A percentile compares a stretch with the other conserved stretches of the same genome.
phyloP scores from a whole-genome alignment of 2,888 invertebrate species.

The Agrochola circellaris region DNA sequence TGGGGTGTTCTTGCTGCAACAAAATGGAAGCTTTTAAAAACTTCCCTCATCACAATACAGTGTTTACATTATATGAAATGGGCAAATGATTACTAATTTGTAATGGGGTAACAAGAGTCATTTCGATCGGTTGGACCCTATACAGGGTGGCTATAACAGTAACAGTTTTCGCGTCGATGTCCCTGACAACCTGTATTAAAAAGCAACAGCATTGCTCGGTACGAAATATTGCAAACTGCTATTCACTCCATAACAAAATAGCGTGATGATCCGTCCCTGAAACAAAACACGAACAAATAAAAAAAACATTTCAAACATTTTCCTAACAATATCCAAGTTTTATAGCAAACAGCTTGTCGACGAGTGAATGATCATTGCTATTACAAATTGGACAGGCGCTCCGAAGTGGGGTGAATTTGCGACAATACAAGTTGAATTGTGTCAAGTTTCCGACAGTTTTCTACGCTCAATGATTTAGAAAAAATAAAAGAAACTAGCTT shows the following conservation, averaged over 20 bases:
- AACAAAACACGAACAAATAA: conserved; percentile 37
- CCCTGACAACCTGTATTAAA: too few relatives aligned
- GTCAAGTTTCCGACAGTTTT: conserved; percentile 56
- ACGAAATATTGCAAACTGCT: background rate
- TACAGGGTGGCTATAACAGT: too few relatives aligned
- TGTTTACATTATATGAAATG: too few relatives aligned
- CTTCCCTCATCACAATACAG: background rate
- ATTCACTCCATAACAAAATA: background rate
- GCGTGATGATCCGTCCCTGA: conserved; percentile 6
- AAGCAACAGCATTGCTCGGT: background rate
- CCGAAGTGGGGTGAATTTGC: conserved; percentile 51
- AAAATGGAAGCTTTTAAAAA: background rate
- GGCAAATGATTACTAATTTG: background rate
- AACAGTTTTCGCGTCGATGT: too few relatives aligned
- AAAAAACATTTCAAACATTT: conserved; percentile 47
- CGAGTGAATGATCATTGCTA: conserved; percentile 66
- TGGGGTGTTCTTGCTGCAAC: background rate
- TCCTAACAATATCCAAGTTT: conserved; percentile 54
- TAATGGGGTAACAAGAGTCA: background rate
- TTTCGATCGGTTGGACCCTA: background rate
- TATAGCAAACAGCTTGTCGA: conserved; percentile 61
- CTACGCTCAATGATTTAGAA: conserved; percentile 52
- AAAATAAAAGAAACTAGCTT: conserved; percentile 38
- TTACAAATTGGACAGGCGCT: conserved; percentile 67
- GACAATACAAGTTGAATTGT: conserved; percentile 61